Conservation (phyloP, 2,888 invertebrate species). For the Bruchidius siliquastri region DNA sequence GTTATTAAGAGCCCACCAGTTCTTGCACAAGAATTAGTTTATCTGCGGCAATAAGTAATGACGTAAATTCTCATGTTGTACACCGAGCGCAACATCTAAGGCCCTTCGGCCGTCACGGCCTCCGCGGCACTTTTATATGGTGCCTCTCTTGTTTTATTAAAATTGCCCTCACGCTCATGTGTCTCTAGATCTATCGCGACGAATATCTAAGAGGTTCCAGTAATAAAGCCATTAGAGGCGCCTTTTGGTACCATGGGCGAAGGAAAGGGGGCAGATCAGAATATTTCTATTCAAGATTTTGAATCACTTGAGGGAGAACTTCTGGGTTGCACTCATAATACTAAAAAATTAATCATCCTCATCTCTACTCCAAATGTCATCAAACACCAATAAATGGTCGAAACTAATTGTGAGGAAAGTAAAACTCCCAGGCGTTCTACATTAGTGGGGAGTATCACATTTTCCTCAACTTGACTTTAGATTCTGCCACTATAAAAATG, state of each 20-base stretch:
- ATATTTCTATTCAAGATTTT: neutral
- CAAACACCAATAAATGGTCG: too few relatives aligned
- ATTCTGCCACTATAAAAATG: too few relatives aligned
- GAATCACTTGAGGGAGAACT: too few relatives aligned
- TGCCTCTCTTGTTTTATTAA: slow-evolving; percentile 32
- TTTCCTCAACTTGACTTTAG: too few relatives aligned
- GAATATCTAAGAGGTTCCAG: neutral
- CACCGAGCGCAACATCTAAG: slow-evolving; percentile 7
- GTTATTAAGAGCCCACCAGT: neutral
- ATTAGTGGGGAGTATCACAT: too few relatives aligned
- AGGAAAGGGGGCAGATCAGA: neutral
- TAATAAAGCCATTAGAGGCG: neutral
- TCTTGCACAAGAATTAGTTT: slow-evolving; percentile 21
- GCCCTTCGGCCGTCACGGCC: slow-evolving; percentile 38
- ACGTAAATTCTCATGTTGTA: slow-evolving; percentile 35
- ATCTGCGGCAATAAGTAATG: slow-evolving; percentile 39
- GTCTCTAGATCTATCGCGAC: slow-evolving; percentile 12
- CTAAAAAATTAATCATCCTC: too few relatives aligned
- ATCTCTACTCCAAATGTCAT: too few relatives aligned
- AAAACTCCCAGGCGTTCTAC: too few relatives aligned
- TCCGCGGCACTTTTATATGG: slow-evolving; percentile 29
- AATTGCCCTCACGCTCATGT: slow-evolving; percentile 30
- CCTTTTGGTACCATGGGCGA: neutral
- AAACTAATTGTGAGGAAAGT: too few relatives aligned
- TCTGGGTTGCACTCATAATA: too few relatives aligned